phyloP scores from a whole-genome alignment of 2,888 invertebrate genomes.

The Tubulanus polymorphus region DNA sequence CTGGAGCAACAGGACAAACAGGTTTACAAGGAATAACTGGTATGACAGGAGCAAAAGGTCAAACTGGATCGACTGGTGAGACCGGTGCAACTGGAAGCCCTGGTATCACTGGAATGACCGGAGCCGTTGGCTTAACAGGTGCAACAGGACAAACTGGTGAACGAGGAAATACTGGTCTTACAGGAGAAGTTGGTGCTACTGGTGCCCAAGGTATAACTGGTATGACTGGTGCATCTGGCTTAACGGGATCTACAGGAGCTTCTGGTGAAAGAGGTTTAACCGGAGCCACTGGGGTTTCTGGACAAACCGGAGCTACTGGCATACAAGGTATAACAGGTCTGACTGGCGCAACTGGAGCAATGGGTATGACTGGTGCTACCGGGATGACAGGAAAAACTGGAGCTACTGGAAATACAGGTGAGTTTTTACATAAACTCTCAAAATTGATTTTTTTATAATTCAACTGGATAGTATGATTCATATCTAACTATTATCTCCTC shows the following conservation, averaged over 20 bases:
- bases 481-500: too few relatives aligned
- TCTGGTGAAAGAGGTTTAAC: constrained; percentile 9
- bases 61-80: constrained; percentile 59
- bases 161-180: constrained; percentile 12
- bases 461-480: background rate
- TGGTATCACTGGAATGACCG: constrained; percentile 8
- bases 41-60: background rate
- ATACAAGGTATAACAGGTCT: constrained; percentile 26
- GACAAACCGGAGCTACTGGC: constrained; percentile 68
- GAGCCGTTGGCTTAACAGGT: constrained; percentile 3
- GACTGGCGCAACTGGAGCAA: constrained; percentile 50
- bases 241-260: constrained; percentile 60
- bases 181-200: constrained; percentile 14
- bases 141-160: constrained; percentile 15
- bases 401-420: constrained; percentile 7
- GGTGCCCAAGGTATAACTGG: constrained; percentile 14
- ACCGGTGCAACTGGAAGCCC: constrained; percentile 60
- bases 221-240: constrained; percentile 45
- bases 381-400: constrained; percentile 1
- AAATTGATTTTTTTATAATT: too few relatives aligned
- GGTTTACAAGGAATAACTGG: constrained; percentile 5
- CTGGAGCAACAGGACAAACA: background rate
- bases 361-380: background rate
- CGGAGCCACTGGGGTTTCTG: constrained; percentile 63
- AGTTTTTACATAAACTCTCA: background rate